Base-by-base conservation (phyloP, 2,888 invertebrate genomes). In the Epicampocera succincta region DNA sequence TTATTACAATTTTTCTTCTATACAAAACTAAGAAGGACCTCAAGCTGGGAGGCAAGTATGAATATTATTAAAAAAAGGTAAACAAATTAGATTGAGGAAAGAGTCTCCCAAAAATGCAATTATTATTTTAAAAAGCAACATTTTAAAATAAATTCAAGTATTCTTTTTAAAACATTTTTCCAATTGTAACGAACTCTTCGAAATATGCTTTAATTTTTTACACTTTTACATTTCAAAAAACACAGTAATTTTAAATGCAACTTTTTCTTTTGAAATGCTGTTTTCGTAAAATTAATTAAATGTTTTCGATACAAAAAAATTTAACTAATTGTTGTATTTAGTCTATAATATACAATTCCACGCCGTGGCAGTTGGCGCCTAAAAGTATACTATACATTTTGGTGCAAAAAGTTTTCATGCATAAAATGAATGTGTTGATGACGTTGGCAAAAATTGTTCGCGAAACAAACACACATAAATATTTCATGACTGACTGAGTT, bases 201-300 rank as follows among this genome's bases (percentile, higher is more conserved):
- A 25, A 25, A 19, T 48, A 61, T 46, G 61, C 17, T 63, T 33
- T 13, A 48, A 33, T 50, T 38, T 50, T n/a, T 21, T 2, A 40
- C 15, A 13, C 4, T 21, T 11, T 40, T 21, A 13, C 13, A 2
- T 42, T 15, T 12, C 15, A 11, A 1, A 3, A 58, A 19, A 15
- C 9, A 29, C 56, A 6, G 15, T n/a, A 17, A 2, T 33, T 33
- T 9, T 2, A 15, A 25, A 6, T 40, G 21, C 9, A n/a, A 21
- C 44, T 19, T 11, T 56, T 48, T 42, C 2, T 9, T 74, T 63
- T 6, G 48, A 58, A 66, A 42, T 80, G 21, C 2, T 9, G 29
- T 71, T 48, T 58, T n/a, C 19, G 19, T 33, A 66, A 58, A 40
- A 12, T 12, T 40, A 56, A 65, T 65, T 74, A 74, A 74, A 74